A percentile compares a stretch with the other conserved stretches of the same genome.
Conservation (phyloP, 2,797 vertebrate genomes). For the Molothrus ater region DNA sequence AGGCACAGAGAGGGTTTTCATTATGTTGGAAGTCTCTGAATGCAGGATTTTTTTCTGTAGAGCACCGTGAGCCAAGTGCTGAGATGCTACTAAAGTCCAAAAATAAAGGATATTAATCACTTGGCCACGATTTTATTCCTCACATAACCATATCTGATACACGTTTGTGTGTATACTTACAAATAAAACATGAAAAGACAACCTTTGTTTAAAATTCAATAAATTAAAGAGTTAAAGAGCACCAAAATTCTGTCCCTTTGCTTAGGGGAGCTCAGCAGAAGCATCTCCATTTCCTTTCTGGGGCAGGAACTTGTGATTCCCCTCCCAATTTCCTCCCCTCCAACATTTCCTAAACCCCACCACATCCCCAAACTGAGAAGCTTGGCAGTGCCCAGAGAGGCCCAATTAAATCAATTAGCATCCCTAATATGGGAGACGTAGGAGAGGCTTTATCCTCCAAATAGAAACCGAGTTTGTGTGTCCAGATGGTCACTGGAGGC, state of each 20-base stretch:
- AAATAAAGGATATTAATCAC: not conserved
- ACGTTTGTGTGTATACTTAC: fast-evolving
- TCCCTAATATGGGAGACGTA: slow-evolving; percentile 21
- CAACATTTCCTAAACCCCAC: no score
- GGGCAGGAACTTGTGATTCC: not conserved
- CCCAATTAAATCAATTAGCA: slow-evolving; percentile 63
- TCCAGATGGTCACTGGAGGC: slow-evolving; percentile 64
- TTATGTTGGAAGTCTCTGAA: not conserved
- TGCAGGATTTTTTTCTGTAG: not conserved
- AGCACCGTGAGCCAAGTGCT: not conserved
- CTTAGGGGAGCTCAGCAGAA: not conserved
- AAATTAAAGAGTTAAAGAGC: not conserved
- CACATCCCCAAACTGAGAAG: not conserved
- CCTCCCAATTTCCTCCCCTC: not conserved
- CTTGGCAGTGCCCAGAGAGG: not conserved
- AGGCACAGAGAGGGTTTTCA: not conserved
- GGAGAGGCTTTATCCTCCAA: slow-evolving; percentile 42
- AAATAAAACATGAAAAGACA: not conserved
- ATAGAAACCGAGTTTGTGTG: slow-evolving; percentile 20
- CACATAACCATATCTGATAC: not conserved
- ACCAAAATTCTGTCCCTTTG: not conserved
- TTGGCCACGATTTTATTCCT: not conserved
- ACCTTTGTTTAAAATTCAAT: not conserved
- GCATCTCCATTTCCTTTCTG: not conserved
- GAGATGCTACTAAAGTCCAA: not conserved